These are phyloP conservation scores for Marronus borbonicus DNA, from an alignment of 2,888 invertebrate species.

Conservation along the genomic window DNA sequence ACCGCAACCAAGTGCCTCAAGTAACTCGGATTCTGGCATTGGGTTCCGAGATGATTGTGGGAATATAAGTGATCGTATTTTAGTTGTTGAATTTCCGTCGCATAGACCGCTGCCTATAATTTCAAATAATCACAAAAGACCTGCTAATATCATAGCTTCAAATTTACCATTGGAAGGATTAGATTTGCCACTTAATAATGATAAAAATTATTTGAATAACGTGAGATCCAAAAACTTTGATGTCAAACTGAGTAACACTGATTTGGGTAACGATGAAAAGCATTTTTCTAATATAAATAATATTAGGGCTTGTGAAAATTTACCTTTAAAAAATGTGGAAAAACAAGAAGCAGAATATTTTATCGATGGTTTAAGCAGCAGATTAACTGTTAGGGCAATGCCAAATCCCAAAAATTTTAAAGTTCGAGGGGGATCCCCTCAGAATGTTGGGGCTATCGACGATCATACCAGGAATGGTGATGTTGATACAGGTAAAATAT, in stretches of 20 bases:
- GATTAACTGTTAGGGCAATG: slow-evolving; percentile 79
- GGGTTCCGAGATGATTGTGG: slow-evolving; percentile 93
- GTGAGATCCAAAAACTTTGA: slow-evolving; percentile 58
- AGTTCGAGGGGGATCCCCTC: slow-evolving; percentile 53
- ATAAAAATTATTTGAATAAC: slow-evolving; percentile 56
- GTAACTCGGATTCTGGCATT: slow-evolving; percentile 96
- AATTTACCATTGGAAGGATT: slow-evolving; percentile 62
- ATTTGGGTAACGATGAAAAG: slow-evolving; percentile 53
- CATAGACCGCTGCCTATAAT: slow-evolving; percentile 63
- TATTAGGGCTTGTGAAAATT: slow-evolving; percentile 64
- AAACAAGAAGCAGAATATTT: slow-evolving; percentile 54
- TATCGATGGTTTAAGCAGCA: slow-evolving; percentile 57
- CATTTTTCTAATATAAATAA: slow-evolving; percentile 66
- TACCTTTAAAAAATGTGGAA: slow-evolving; percentile 61
- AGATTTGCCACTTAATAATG: slow-evolving; percentile 61
- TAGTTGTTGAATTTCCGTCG: slow-evolving; percentile 82
- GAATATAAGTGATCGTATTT: slow-evolving; percentile 85
- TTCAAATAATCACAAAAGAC: slow-evolving; percentile 58
- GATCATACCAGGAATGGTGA: slow-evolving; percentile 61
- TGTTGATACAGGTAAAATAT: slow-evolving; percentile 56
- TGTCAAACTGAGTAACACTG: slow-evolving; percentile 54
- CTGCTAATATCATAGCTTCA: slow-evolving; percentile 65
- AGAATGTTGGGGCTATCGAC: slow-evolving; percentile 52
- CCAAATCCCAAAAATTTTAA: slow-evolving; percentile 72
- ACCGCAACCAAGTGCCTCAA: slow-evolving; percentile 91